A percentile compares a stretch with the other conserved stretches of the same genome.
Evolutionary conservation across 2,797 vertebrate genomes (phyloP).

Genomic region (Pseudochirops cupreus): DNA sequence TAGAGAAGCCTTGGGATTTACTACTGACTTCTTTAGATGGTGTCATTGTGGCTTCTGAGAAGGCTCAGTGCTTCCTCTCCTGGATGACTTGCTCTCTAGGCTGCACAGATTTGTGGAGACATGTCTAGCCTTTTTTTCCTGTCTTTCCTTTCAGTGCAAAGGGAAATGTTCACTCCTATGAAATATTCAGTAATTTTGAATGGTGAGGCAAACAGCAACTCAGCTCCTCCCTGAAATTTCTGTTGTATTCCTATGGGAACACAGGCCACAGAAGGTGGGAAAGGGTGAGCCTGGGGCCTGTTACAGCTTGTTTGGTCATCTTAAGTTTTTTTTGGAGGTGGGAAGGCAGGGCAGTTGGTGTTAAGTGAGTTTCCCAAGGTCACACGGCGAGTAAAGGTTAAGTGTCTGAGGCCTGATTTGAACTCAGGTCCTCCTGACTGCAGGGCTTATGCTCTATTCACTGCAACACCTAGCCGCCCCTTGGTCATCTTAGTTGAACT

Average conservation of each 20-base stretch:
- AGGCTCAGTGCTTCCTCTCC: not conserved
- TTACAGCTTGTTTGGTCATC: not conserved
- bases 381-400: too few relatives aligned
- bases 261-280: not conserved
- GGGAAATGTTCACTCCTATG: not conserved
- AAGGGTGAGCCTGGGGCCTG: not conserved
- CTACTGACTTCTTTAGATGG: not conserved
- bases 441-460: too few relatives aligned
- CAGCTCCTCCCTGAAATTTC: not conserved
- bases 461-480: too few relatives aligned
- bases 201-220: not conserved
- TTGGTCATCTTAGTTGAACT: not conserved
- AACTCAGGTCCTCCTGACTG: too few relatives aligned
- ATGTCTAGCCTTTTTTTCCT: not conserved
- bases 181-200: not conserved
- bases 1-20: not conserved
- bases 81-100: not conserved
- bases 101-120: not conserved
- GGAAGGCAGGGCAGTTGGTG: too few relatives aligned
- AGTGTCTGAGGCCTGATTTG: too few relatives aligned
- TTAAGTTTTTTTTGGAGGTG: not conserved
- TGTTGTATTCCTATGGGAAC: not conserved
- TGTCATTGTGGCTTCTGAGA: not conserved
- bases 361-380: too few relatives aligned
- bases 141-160: not conserved